phyloP scores from a whole-genome alignment of 2,797 vertebrate genomes.

The Enteromius afrohamiltoni region DNA sequence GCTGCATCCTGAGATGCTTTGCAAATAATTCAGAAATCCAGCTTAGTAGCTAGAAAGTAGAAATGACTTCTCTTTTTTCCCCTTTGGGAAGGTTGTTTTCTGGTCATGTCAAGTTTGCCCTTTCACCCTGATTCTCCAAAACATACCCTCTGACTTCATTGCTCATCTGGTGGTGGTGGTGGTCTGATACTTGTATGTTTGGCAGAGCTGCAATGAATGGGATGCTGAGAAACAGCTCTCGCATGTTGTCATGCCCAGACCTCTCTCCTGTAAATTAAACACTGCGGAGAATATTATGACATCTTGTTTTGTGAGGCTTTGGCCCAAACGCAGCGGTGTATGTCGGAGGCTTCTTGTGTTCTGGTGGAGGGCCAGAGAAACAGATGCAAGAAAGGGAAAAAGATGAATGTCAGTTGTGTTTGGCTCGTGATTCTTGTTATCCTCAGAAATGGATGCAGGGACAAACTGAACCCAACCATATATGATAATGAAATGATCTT shows the following conservation, averaged over 20 bases:
- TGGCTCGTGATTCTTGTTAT: slow-evolving; percentile 39
- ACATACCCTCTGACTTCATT: neutral
- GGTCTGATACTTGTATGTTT: slow-evolving; percentile 9
- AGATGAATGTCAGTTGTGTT: slow-evolving; percentile 52
- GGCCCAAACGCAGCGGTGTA: slow-evolving; percentile 65
- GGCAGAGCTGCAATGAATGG: neutral
- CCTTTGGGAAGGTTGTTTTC: neutral
- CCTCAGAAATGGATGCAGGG: slow-evolving; percentile 43
- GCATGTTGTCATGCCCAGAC: slow-evolving; percentile 58
- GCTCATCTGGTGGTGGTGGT: slow-evolving; percentile 5
- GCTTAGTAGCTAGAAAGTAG: neutral
- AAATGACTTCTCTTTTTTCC: neutral
- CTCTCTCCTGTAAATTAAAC: slow-evolving; percentile 53
- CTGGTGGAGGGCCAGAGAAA: slow-evolving; percentile 55
- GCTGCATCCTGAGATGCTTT: neutral
- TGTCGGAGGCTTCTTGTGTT: slow-evolving; percentile 63
- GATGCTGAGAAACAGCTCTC: slow-evolving; percentile 31
- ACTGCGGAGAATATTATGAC: slow-evolving; percentile 57
- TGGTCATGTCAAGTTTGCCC: neutral
- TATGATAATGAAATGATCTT: slow-evolving; percentile 13
- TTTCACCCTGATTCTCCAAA: slow-evolving; percentile 6
- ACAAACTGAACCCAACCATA: slow-evolving; percentile 21
- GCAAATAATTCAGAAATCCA: neutral
- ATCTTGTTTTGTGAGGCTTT: slow-evolving; percentile 65
- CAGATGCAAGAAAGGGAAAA: slow-evolving; percentile 49